Base-by-base conservation (phyloP, 2,113 vertebrate genomes). In the Tenrec ecaudatus region DNA sequence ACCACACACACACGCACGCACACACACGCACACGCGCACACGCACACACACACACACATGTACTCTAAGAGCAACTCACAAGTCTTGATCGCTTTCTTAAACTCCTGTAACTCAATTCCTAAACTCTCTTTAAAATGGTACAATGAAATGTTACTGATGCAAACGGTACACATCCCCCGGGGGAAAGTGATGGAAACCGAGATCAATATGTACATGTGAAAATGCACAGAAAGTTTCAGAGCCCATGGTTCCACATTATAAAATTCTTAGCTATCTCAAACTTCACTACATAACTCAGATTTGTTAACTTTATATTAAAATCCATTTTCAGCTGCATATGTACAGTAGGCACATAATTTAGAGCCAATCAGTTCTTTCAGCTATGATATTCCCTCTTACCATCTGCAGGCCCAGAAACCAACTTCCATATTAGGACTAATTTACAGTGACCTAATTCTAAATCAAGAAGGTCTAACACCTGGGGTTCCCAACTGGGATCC, bases 301-400 rank as follows among this genome's bases (percentile, higher is more conserved):
- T 85, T 64, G 83, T 92, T 82, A 25, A 85, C 53, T 66, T 81
- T 27, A 76, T 38, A 38, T 69, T 20, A 91, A 91, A 87, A n/a
- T 73, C 5, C 84, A 31, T 82, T 79, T 78, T 81, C 38, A 78
- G 12, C 31, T 66, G 10, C 75, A 87, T 43, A 23, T 68, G 83
- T 77, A 84, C 6, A 29, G 57, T 89, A 53, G 47, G 12, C 47
- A 53, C 47, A 90, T 2, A 66, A 33, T 33, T 33, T n/a, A 81
- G 38, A 92, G 11, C 6, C 82, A 83, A 62, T 12, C 20, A 38
- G 31, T 83, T 93, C 4, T 90, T 73, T 76, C 12, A 68, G 33
- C 23, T 60, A 27, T 73, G 68, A 86, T 20, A 82, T 64, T 90
- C 33, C 80, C 12, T 68, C 14, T 79, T 60, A 62, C 5, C 10